Evolutionary conservation across 2,888 invertebrate genomes (phyloP).

Genomic region (Plagiodera versicolora): DNA sequence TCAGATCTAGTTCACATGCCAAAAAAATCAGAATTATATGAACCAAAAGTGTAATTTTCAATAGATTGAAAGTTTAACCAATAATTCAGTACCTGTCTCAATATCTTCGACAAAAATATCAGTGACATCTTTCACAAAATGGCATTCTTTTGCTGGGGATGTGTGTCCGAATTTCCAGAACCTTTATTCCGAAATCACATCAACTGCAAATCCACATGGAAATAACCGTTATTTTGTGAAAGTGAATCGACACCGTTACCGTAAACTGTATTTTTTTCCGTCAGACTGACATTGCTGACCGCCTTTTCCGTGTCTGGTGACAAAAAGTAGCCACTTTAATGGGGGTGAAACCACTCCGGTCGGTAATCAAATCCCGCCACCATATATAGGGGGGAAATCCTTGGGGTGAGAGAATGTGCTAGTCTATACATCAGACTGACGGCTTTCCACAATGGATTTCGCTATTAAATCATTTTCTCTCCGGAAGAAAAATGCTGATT

Average conservation of each 20-base stretch:
- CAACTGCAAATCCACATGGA: too few species aligned
- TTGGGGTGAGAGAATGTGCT: conserved; percentile 38
- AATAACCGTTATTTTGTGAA: not conserved
- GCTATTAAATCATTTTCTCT: conserved; percentile 33
- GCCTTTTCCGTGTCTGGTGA: conserved; percentile 63
- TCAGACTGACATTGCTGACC: conserved; percentile 55
- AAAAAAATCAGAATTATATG: too few species aligned
- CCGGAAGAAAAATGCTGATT: conserved; percentile 22
- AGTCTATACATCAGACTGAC: conserved; percentile 49
- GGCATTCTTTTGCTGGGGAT: too few species aligned
- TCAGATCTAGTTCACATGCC: too few species aligned
- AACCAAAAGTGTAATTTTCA: too few species aligned
- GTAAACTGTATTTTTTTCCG: conserved; percentile 50
- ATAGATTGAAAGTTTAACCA: too few species aligned
- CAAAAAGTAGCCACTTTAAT: conserved; percentile 55
- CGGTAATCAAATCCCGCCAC: conserved; percentile 56
- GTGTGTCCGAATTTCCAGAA: too few species aligned
- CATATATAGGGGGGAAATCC: not conserved
- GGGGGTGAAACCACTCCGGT: conserved; percentile 57
- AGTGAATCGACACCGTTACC: conserved; percentile 6
- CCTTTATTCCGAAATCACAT: too few species aligned
- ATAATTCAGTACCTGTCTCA: too few species aligned
- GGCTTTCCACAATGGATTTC: conserved; percentile 49
- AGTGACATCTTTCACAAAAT: too few species aligned
- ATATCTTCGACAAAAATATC: too few species aligned